Evolutionary conservation across 2,113 vertebrate species (phyloP), one percentile per base, ranked within the genome.

Genomic region (Suricata suricatta): DNA sequence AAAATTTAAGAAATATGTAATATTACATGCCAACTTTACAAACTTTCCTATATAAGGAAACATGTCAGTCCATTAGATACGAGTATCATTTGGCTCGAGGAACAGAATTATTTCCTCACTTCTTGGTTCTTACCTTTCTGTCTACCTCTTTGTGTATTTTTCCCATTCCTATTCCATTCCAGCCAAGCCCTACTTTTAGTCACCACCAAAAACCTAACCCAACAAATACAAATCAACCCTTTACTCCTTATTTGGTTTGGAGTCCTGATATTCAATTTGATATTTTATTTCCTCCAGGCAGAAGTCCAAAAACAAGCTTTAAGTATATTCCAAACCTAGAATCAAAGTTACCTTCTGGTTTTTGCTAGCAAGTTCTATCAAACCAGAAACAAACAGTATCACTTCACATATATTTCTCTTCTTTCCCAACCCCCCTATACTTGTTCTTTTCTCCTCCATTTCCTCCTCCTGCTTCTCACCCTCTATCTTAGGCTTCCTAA

Each of bases 261-360:
- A 44, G n/a, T 35, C 19, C 19, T 90, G 41, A 86, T 76, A 29
- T 86, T 60, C 66, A 93, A 41, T 86, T 86, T 82, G 38, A 7
- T 82, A 89, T 47, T 64, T 94, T 54, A 82, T 77, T 93, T 90
- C 74, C 57, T 95, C 76, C 57, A 86, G 84, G 33, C 17, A 81
- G n/a, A 19, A 29, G 0, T 76, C 23, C 69, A 90, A 95, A 54
- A 57, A 92, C 27, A 90, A 95, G 25, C 21, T 90, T 87, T 54
- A 92, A 12, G 44, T 64, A 76, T 35, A 89, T 92, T 88, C 74
- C 25, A 93, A 76, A 63, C 27, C 47, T 79, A 77, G 44, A 96
- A 92, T 79, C 60, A 71, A 94, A 88, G 35, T 5, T 92, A 68
- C 72, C 50, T 88, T 97, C 87, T 91, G 29, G 41, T 47, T 95